Base-by-base conservation (phyloP, 2,888 invertebrate species). In the Brassicogethes aeneus region DNA sequence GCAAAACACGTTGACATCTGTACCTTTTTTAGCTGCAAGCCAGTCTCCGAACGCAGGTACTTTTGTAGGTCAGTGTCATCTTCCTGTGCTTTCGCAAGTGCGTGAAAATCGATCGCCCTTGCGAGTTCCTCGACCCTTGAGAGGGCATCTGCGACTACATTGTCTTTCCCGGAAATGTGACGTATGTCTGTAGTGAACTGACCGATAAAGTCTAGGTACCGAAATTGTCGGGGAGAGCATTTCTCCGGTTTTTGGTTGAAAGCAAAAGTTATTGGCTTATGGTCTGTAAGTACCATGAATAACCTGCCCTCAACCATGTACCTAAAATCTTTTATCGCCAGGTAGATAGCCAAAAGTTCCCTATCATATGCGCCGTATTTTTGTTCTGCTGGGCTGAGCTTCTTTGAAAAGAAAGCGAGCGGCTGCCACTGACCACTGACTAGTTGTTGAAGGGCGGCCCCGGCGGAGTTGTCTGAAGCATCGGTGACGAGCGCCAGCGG, bases 141-240 rank as follows among this genome's bases (percentile, higher is more conserved):
- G 2, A 65, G 45, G 1, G 57, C 42, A 41, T 66, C 67, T 0
- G 64, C 64, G 0, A 62, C 59, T 0, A 56, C 42, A 34, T 68
- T 65, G 14, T 58, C 50, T 17, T 51, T 44, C 0, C 64, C 61
- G 1, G 53, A 36, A 2, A 67, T 52, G 43, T 64, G 54, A 2
- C 47, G 40, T 2, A 65, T 59, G 37, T 62, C 57, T 0, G 59
- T 64, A 0, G 61, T 55, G 44, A 66, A 67, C 37, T 48, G 47
- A 2, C 39, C 29, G 2, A 53, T 62, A 13, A 50, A 61, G 36
- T 60, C 55, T 0, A 68, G 44, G 7, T 67, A 56, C 2, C 62
- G 42, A 10, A 53, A 46, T 42, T 67, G 64, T 1, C 64, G 39
- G 0, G 64, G 65, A 1, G 63, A 39, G 15, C 39, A 39, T 14